Evolutionary conservation across 1,140 invertebrate species (phyloP), one percentile per base, ranked within the genome.

Genomic region (Ptiloglossa arizonensis): DNA sequence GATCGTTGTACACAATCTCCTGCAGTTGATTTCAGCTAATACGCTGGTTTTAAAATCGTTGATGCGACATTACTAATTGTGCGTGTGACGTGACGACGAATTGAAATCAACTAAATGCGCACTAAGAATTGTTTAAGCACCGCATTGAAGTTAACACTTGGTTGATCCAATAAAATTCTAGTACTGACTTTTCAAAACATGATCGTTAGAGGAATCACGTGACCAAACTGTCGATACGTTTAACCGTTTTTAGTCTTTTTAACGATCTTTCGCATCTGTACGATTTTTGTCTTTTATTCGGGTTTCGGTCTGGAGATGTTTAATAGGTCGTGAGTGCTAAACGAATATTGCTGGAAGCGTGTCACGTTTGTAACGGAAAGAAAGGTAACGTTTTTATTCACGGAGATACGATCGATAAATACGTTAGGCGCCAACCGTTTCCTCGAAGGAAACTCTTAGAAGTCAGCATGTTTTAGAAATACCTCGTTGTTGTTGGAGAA

Each of bases 321-420:
- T 56, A 4, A 0, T 32, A n/a, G 3, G 1, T 56, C 13, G 2
- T 24, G 57, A 22, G 1, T 48, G 15, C 2, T 38, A n/a, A 38
- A 48, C 17, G 15, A 50, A n/a, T 69, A 29, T 19, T 4, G 13
- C 17, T 38, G 22, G 19, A 59, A 70, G 5, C 48, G 5, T 38
- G 11, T 27, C 17, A n/a, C 24, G 3, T 19, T 29, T 6, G 22
- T 48, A 38, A 50, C 17, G 15, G 17, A 24, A 29, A 59, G n/a
- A 29, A 29, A 48, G 29, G 32, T 6, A 59, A 68, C 41, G 44
- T 57, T 75, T 27, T 62, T 27, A 11, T 59, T 66, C 24, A 8
- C 41, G 1, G 32, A 48, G 17, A 67, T 67, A 50, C 75, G 76
- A 79, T 81, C 80, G 76, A 81, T 81, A 81, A 68, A 68, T 81